phyloP scores from a whole-genome alignment of 2,113 vertebrate genomes.

The Progne subis region DNA sequence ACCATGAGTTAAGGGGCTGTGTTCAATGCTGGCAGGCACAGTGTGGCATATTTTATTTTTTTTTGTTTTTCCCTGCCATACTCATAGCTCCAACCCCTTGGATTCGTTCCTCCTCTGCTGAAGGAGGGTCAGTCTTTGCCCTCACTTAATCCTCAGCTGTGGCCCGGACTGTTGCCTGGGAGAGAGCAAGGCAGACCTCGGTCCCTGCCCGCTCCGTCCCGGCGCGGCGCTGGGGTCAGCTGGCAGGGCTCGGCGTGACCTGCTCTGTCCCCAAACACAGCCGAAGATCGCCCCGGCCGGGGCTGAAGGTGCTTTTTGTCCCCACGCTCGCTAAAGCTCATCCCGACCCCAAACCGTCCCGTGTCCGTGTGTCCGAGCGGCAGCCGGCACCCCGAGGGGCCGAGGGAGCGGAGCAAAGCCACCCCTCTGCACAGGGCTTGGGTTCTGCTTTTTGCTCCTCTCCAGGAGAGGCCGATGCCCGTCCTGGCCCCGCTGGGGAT shows the following conservation, averaged over 20 bases:
- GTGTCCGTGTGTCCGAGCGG: neutral
- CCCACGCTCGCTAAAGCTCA: neutral
- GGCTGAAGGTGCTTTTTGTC: neutral
- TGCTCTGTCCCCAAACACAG: neutral
- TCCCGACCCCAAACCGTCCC: neutral
- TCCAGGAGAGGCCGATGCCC: neutral
- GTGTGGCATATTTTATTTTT: slow-evolving; percentile 44
- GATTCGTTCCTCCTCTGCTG: neutral
- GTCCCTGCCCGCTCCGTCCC: neutral
- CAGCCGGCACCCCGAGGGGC: neutral
- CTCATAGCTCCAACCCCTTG: neutral
- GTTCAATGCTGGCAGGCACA: slow-evolving; percentile 75
- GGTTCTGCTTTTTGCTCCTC: neutral
- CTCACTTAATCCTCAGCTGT: slow-evolving; percentile 7
- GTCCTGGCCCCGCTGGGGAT: neutral
- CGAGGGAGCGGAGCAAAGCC: neutral
- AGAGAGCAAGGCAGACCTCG: neutral
- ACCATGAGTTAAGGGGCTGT: slow-evolving; percentile 50
- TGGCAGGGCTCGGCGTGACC: accelerated
- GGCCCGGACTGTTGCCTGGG: neutral
- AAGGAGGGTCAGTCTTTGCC: neutral
- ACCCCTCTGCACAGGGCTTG: neutral
- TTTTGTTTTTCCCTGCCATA: slow-evolving; percentile 68
- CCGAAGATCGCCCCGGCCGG: neutral
- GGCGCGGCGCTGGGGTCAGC: accelerated